Conservation (phyloP, 2,888 invertebrate species). For the Xanthia togata region DNA sequence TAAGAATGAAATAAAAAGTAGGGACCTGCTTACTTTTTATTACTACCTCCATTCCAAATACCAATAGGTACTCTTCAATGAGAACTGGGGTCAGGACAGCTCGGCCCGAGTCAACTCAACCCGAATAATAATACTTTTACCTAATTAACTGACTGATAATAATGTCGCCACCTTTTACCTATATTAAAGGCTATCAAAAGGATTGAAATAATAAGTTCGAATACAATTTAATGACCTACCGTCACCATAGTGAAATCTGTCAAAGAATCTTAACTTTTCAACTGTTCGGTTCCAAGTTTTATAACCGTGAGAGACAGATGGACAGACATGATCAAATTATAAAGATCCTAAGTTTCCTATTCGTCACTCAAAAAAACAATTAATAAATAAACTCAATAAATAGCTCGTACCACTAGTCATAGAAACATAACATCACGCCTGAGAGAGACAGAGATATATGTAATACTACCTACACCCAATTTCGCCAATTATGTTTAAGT, state of each 20-base stretch:
- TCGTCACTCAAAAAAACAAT: neutral
- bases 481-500: neutral
- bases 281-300: constrained; percentile 13
- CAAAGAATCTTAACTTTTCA: constrained; percentile 20
- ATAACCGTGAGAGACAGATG: neutral
- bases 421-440: neutral
- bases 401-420: neutral
- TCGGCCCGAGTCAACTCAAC: too few relatives aligned
- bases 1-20: neutral
- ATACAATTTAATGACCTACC: constrained; percentile 1
- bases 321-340: constrained; percentile 16
- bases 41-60: neutral
- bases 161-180: neutral
- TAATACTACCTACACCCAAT: too few relatives aligned
- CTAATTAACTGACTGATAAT: neutral
- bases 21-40: too few relatives aligned
- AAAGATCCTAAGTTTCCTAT: neutral
- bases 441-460: too few relatives aligned
- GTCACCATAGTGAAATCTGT: constrained; percentile 2
- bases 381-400: constrained; percentile 4
- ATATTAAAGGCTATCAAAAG: neutral
- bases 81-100: too few relatives aligned
- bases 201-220: neutral
- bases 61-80: neutral
- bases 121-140: too few relatives aligned